Evolutionary conservation across 1,140 invertebrate genomes (phyloP).

Genomic region (Zaprionus gabonicus): DNA sequence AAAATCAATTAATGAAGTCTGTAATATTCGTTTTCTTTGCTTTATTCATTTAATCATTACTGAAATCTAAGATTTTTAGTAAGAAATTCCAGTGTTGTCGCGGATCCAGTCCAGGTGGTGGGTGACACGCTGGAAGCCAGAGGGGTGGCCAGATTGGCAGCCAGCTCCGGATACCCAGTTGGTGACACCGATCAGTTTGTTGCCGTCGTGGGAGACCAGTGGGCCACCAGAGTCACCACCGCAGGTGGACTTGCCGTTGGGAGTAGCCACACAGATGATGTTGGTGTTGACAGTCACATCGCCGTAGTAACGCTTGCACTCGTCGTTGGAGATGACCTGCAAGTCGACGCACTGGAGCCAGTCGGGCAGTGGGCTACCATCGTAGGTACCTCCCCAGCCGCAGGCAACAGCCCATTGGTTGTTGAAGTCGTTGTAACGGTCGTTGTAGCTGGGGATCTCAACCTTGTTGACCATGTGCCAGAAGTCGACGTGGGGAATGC

Average conservation of each 20-base stretch:
- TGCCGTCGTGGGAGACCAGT: constrained; percentile 81
- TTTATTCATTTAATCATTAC: not conserved
- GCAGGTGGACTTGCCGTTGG: constrained; percentile 70
- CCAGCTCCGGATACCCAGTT: constrained; percentile 55
- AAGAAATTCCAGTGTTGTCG: constrained; percentile 47
- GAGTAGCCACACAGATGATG: constrained; percentile 67
- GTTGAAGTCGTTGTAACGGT: constrained; percentile 48
- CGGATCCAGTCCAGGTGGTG: constrained; percentile 85
- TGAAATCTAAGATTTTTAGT: constrained; percentile 16
- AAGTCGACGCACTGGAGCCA: constrained; percentile 58
- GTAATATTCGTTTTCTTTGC: not conserved
- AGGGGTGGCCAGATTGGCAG: constrained; percentile 68
- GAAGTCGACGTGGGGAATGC: constrained; percentile 60
- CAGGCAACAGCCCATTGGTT: constrained; percentile 58
- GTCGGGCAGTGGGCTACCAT: constrained; percentile 40
- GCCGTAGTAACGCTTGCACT: constrained; percentile 38
- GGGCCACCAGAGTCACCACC: constrained; percentile 86
- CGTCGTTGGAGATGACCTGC: constrained; percentile 38
- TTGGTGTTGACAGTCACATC: constrained; percentile 35
- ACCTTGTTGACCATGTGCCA: constrained; percentile 56
- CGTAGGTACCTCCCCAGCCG: constrained; percentile 62
- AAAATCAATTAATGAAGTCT: no score
- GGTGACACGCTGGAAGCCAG: constrained; percentile 85
- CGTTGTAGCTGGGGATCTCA: constrained; percentile 57
- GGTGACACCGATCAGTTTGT: constrained; percentile 85